Conservation (phyloP, 2,797 vertebrate species). For the Hypotaenidia okinawae region DNA sequence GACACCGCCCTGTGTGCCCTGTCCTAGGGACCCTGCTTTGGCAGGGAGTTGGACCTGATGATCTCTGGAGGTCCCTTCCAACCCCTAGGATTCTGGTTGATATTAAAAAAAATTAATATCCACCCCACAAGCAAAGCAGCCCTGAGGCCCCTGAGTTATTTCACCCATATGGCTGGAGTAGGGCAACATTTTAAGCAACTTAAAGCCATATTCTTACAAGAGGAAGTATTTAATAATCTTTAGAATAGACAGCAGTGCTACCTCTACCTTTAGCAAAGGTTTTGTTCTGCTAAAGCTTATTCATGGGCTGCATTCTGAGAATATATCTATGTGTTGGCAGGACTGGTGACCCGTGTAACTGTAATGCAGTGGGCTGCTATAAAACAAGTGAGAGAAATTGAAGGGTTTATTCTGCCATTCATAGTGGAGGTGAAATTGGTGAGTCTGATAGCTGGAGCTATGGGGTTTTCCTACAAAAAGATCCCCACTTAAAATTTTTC, state of each 20-base stretch:
- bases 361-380: conserved; percentile 13
- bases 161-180: not conserved
- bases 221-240: conserved; percentile 37
- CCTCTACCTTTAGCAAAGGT: not conserved
- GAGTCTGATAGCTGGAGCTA: not conserved
- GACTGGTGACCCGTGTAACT: conserved; percentile 11
- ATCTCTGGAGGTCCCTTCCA: no score
- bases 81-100: not conserved
- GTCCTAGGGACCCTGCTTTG: no score
- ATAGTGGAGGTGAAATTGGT: not conserved
- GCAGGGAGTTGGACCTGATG: no score
- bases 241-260: not conserved
- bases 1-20: no score
- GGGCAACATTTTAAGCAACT: not conserved
- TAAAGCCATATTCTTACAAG: not conserved
- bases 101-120: not conserved
- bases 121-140: not conserved
- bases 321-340: conserved; percentile 14
- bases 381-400: conserved; percentile 26
- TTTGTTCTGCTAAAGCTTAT: not conserved
- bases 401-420: not conserved
- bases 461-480: not conserved
- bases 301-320: not conserved
- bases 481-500: not conserved
- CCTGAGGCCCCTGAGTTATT: not conserved